Conservation (phyloP, 2,797 vertebrate species). For the Alauda arvensis region DNA sequence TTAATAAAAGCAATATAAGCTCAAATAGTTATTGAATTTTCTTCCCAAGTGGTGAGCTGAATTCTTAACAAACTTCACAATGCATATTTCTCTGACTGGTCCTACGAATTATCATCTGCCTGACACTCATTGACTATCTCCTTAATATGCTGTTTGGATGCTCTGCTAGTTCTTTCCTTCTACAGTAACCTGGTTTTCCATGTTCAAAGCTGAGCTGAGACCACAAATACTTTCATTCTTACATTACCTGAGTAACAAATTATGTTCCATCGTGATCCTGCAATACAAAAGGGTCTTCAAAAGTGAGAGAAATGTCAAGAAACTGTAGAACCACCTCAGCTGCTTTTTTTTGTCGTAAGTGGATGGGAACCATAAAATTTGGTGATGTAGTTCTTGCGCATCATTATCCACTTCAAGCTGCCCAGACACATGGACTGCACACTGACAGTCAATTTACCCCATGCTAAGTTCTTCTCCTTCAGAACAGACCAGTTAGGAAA, state of each 20-base stretch:
- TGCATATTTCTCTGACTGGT: neutral
- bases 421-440: neutral
- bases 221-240: neutral
- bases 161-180: neutral
- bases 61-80: neutral
- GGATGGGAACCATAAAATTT: neutral
- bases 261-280: neutral
- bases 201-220: neutral
- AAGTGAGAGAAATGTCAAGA: neutral
- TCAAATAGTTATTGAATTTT: neutral
- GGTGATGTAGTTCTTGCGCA: neutral
- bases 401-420: neutral
- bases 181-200: neutral
- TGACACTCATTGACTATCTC: neutral
- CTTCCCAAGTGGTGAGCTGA: neutral
- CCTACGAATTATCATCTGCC: accelerated
- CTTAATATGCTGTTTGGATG: neutral
- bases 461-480: neutral
- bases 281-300: neutral
- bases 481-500: neutral
- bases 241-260: neutral
- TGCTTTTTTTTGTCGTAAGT: neutral
- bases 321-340: neutral
- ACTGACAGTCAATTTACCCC: neutral
- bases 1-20: neutral